Conservation (phyloP, 2,888 invertebrate species). For the Harpalus rubripes region DNA sequence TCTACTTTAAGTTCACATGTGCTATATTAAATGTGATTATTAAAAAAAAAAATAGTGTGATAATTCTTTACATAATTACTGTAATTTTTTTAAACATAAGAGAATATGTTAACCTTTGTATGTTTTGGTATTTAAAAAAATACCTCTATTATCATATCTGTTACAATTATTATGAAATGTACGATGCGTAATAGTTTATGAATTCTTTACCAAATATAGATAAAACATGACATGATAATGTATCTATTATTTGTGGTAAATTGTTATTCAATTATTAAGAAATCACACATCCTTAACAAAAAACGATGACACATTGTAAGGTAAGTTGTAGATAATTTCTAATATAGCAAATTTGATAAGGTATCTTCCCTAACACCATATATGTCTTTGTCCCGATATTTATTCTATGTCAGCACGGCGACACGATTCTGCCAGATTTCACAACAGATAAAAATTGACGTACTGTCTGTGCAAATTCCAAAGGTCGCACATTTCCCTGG, state of each 20-base stretch:
- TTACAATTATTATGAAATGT: background rate
- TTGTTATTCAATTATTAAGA: background rate
- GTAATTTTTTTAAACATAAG: too few species aligned
- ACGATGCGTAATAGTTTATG: background rate
- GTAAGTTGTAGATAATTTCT: background rate
- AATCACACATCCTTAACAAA: background rate
- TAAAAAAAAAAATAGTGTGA: too few species aligned
- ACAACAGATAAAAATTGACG: slow-evolving; percentile 14
- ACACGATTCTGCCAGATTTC: background rate
- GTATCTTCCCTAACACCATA: background rate
- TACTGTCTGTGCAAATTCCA: slow-evolving; percentile 15
- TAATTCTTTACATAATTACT: too few species aligned
- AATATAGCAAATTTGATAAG: background rate
- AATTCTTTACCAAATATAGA: background rate
- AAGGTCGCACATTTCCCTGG: background rate
- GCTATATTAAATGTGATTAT: too few species aligned
- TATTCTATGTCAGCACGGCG: background rate
- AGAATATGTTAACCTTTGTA: too few species aligned
- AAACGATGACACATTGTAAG: background rate
- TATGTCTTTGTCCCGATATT: background rate
- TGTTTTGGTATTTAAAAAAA: too few species aligned
- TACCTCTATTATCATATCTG: background rate
- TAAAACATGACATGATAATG: background rate
- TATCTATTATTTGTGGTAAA: background rate
- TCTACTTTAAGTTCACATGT: too few species aligned